These are phyloP conservation scores for Trichogramma evanescens DNA, from an alignment of 2,888 invertebrate species.

Conservation along the genomic window DNA sequence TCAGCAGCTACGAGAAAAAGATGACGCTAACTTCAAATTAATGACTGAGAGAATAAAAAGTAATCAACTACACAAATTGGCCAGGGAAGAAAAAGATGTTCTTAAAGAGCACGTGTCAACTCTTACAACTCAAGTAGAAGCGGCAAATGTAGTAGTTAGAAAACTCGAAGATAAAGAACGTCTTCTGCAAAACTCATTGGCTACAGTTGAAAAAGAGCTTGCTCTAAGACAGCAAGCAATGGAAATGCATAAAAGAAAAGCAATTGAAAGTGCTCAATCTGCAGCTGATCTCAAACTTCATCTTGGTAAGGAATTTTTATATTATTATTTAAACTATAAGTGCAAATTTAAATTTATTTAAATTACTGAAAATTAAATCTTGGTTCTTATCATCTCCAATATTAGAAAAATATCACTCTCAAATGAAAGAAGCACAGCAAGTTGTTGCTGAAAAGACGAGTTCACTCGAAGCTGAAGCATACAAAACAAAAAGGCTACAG, in stretches of 20 bases:
- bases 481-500: constrained; percentile 90
- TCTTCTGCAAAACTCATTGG: constrained; percentile 81
- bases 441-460: constrained; percentile 95
- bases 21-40: constrained; percentile 96
- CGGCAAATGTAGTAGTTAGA: constrained; percentile 87
- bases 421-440: constrained; percentile 95
- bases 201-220: constrained; percentile 90
- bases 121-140: constrained; percentile 83
- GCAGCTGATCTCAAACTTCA: constrained; percentile 95
- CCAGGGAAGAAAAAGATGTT: constrained; percentile 90
- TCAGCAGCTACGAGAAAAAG: constrained; percentile 91
- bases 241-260: constrained; percentile 97
- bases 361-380: not conserved
- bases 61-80: constrained; percentile 88
- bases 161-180: constrained; percentile 95
- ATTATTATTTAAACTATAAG: not conserved
- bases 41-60: constrained; percentile 96
- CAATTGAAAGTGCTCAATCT: constrained; percentile 94
- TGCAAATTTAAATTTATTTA: too few species aligned
- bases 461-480: constrained; percentile 90
- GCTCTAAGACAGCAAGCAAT: constrained; percentile 88
- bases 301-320: constrained; percentile 55
- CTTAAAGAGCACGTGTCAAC: constrained; percentile 76
- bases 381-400: not conserved
- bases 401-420: constrained; percentile 91